Conservation (phyloP, 1,140 invertebrate genomes). For the Elysia chlorotica region DNA sequence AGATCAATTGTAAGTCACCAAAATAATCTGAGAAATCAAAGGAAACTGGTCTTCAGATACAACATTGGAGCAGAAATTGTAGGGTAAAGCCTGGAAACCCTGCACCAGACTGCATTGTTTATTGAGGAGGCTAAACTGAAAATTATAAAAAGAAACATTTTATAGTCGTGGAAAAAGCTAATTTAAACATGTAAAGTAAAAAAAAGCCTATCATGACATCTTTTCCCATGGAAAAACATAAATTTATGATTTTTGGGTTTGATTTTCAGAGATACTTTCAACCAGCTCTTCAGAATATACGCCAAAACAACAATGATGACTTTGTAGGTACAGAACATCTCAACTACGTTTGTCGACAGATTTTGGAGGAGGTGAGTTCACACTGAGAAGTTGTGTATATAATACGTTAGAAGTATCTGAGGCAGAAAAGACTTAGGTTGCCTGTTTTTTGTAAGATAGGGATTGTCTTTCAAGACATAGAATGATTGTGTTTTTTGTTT, state of each 20-base stretch:
- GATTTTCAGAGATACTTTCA: constrained; percentile 67
- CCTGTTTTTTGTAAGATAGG: too few relatives aligned
- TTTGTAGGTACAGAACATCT: constrained; percentile 78
- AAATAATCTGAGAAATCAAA: too few relatives aligned
- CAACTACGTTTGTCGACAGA: constrained; percentile 74
- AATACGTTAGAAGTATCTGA: neutral
- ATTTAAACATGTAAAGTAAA: neutral
- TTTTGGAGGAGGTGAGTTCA: constrained; percentile 73
- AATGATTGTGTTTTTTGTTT: too few relatives aligned
- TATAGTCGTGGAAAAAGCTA: neutral
- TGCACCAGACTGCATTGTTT: too few relatives aligned
- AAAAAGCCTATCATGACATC: neutral
- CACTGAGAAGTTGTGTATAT: neutral
- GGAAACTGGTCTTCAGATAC: too few relatives aligned
- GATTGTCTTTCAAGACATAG: too few relatives aligned
- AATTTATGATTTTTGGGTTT: neutral
- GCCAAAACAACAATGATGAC: constrained; percentile 74
- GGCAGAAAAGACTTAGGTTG: neutral
- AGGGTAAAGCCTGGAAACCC: too few relatives aligned
- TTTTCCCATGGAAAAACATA: too few relatives aligned
- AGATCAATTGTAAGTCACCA: too few relatives aligned
- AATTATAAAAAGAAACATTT: neutral
- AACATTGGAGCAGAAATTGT: too few relatives aligned
- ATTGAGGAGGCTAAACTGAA: neutral
- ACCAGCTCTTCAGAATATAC: constrained; percentile 79